Conservation (phyloP, 2,113 vertebrate species). For the Gavia stellata region DNA sequence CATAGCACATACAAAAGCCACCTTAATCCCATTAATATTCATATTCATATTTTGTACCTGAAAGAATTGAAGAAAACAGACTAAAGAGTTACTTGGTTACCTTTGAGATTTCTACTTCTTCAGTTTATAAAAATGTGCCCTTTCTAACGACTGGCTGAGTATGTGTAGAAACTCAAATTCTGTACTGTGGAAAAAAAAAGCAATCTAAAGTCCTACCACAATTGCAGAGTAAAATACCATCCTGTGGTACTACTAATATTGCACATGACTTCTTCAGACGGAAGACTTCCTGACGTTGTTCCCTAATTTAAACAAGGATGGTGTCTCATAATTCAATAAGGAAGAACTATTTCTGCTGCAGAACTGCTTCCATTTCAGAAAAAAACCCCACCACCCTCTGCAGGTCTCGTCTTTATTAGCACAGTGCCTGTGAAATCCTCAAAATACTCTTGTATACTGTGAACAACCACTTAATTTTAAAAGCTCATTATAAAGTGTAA, state of each 20-base stretch:
- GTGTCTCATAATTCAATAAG: neutral
- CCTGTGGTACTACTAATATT: neutral
- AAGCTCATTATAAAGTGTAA: slow-evolving; percentile 36
- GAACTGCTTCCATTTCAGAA: neutral
- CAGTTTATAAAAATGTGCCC: neutral
- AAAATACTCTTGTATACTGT: neutral
- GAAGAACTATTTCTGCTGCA: neutral
- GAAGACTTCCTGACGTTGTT: neutral
- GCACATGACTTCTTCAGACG: neutral
- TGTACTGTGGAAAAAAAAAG: neutral
- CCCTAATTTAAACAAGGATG: slow-evolving; percentile 4
- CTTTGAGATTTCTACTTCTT: slow-evolving; percentile 22
- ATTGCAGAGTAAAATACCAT: neutral
- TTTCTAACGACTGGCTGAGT: neutral
- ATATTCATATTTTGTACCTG: neutral
- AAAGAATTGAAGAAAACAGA: slow-evolving; percentile 14
- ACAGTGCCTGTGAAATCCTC: neutral
- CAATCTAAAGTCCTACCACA: neutral
- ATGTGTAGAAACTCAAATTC: neutral
- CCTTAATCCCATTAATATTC: neutral
- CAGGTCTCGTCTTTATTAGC: neutral
- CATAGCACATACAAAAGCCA: neutral
- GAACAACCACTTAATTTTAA: slow-evolving; percentile 33
- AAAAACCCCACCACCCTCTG: neutral
- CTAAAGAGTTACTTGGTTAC: neutral